phyloP scores from a whole-genome alignment of 2,113 vertebrate genomes.

The Apodemus sylvaticus region DNA sequence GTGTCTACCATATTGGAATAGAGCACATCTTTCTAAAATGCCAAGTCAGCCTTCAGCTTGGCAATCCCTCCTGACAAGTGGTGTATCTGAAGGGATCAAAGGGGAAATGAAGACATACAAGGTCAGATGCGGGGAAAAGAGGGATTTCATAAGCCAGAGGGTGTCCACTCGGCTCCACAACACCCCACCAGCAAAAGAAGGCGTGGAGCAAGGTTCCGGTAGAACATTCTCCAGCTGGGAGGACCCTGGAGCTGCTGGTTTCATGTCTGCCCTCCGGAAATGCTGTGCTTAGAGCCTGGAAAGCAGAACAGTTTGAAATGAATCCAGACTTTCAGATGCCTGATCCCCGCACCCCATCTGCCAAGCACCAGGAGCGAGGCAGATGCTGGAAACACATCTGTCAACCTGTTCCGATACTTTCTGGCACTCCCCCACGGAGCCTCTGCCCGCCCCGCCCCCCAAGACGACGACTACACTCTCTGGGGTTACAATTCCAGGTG shows the following conservation, averaged over 20 bases:
- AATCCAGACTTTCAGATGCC: conserved; percentile 74
- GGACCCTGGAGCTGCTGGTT: not conserved
- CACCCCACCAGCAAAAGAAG: not conserved
- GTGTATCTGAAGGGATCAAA: not conserved
- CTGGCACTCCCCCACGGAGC: conserved; percentile 59
- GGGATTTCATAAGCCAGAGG: not conserved
- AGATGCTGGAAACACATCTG: conserved; percentile 80
- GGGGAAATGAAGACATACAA: not conserved
- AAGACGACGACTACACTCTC: not conserved
- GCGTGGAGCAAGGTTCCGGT: not conserved
- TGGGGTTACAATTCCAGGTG: not conserved
- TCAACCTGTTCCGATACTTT: conserved; percentile 71
- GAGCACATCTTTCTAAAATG: not conserved
- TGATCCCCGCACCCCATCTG: conserved; percentile 69
- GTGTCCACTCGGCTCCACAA: not conserved
- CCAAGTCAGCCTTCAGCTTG: not conserved
- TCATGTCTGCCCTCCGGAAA: conserved; percentile 34
- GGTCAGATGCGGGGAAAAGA: not conserved
- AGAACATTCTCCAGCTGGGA: not conserved
- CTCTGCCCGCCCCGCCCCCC: not conserved
- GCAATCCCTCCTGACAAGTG: not conserved
- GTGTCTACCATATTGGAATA: not conserved
- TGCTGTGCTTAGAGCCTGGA: conserved; percentile 47
- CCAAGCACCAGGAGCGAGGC: conserved; percentile 68
- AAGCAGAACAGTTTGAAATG: conserved; percentile 59